A percentile compares a stretch with the other conserved stretches of the same genome.
phyloP scores from a whole-genome alignment of 2,888 invertebrate species.

The Conistra vaccinii region DNA sequence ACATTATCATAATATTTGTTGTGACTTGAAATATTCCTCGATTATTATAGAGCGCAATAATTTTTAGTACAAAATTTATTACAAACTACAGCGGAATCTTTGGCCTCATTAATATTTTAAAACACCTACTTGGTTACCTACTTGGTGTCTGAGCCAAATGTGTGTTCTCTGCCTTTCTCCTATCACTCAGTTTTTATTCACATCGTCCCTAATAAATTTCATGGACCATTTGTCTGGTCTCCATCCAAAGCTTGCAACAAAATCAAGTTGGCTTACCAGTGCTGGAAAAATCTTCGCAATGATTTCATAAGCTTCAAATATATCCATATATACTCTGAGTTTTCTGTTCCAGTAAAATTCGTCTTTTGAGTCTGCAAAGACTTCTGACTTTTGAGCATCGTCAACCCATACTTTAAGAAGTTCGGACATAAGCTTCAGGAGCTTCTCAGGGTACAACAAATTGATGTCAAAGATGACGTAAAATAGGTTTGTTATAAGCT shows the following conservation, averaged over 20 bases:
- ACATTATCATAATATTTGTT: not conserved
- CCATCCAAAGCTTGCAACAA: not conserved
- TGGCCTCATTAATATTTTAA: not conserved
- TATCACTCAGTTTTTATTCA: not conserved
- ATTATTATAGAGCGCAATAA: too few relatives aligned
- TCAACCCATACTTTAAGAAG: conserved; percentile 13
- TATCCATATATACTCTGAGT: conserved; percentile 1
- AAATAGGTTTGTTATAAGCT: conserved; percentile 1
- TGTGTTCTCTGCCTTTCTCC: not conserved
- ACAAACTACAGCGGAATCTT: not conserved
- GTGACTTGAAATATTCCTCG: not conserved
- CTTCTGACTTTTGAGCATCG: not conserved
- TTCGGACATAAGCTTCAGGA: conserved; percentile 9
- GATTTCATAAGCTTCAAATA: conserved; percentile 14
- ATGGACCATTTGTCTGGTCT: not conserved
- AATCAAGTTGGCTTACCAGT: conserved; percentile 9
- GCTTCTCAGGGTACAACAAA: not conserved
- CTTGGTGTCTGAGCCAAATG: not conserved
- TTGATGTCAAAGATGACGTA: conserved; percentile 15
- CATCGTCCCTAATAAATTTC: not conserved
- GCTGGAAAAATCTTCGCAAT: conserved; percentile 5
- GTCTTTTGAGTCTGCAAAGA: not conserved
- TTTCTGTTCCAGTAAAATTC: conserved; percentile 9
- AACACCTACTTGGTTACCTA: too few relatives aligned
- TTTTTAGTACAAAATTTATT: too few relatives aligned